Evolutionary conservation across 2,888 invertebrate species (phyloP).

Genomic region (Xylophagus ater): DNA sequence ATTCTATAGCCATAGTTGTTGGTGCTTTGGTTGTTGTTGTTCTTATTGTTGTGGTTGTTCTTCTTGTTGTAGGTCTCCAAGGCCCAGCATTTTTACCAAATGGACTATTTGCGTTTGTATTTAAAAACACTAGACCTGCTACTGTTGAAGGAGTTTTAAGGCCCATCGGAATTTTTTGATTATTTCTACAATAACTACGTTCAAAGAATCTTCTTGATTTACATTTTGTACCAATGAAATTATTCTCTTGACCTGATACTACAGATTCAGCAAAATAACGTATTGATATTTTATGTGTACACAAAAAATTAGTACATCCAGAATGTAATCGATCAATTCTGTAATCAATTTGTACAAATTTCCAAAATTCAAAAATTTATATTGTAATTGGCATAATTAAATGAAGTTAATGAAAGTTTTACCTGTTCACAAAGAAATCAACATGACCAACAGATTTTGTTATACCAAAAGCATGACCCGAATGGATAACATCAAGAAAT

Average conservation of each 20-base stretch:
- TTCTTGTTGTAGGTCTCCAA: background rate
- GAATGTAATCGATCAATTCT: slow-evolving; percentile 7
- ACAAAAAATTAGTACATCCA: slow-evolving; percentile 16
- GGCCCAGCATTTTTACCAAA: slow-evolving; percentile 8
- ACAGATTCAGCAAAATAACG: slow-evolving; percentile 18
- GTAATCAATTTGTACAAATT: too few species aligned
- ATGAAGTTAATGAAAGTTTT: too few species aligned
- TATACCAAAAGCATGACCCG: slow-evolving; percentile 12
- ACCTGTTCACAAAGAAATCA: slow-evolving; percentile 18
- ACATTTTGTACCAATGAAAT: slow-evolving; percentile 15
- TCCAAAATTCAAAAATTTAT: too few species aligned
- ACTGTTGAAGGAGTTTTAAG: slow-evolving; percentile 5
- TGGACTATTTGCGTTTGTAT: slow-evolving; percentile 13
- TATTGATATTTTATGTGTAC: slow-evolving; percentile 15
- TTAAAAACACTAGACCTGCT: slow-evolving; percentile 16
- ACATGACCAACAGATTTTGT: slow-evolving; percentile 14
- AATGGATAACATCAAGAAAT: slow-evolving; percentile 18
- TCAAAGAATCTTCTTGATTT: slow-evolving; percentile 11
- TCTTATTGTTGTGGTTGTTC: background rate
- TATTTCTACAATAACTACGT: slow-evolving; percentile 3
- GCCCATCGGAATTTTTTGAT: slow-evolving; percentile 14
- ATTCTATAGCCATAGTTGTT: too few species aligned
- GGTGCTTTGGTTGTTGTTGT: slow-evolving; percentile 16
- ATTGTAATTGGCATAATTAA: too few species aligned
- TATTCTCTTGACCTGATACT: slow-evolving; percentile 11